Evolutionary conservation across 2,888 invertebrate genomes (phyloP).

Genomic region (Nomada fucata): DNA sequence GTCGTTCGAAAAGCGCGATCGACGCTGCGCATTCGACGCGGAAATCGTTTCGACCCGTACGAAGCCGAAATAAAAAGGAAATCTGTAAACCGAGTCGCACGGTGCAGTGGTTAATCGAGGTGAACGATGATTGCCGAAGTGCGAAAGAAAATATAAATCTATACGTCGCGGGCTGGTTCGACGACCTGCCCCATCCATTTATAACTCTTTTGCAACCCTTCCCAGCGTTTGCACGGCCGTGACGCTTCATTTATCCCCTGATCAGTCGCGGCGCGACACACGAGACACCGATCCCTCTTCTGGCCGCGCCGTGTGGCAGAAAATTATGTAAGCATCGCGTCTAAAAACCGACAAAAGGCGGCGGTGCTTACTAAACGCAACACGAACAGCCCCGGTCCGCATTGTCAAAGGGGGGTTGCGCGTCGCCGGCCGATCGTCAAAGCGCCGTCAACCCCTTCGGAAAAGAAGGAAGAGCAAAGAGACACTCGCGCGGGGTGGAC

Average conservation of each 20-base stretch:
- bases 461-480: conserved; percentile 43
- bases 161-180: conserved; percentile 39
- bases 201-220: conserved; percentile 64
- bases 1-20: conserved; percentile 42
- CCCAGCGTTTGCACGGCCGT: conserved; percentile 34
- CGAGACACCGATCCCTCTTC: conserved; percentile 38
- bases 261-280: conserved; percentile 57
- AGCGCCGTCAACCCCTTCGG: conserved; percentile 68
- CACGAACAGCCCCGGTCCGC: conserved; percentile 39
- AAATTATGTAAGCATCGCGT: conserved; percentile 68
- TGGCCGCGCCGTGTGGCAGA: conserved; percentile 63
- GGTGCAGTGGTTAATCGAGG: too few species aligned
- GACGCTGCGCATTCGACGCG: conserved; percentile 8
- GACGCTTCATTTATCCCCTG: conserved; percentile 68
- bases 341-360: conserved; percentile 71
- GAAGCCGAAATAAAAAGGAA: too few species aligned
- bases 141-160: conserved; percentile 40
- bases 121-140: conserved; percentile 13
- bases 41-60: background rate
- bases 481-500: background rate
- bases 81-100: too few species aligned
- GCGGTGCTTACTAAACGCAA: conserved; percentile 63
- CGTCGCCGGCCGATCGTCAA: conserved; percentile 63
- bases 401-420: conserved; percentile 67
- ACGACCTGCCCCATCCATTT: conserved; percentile 54